Conservation (phyloP, 2,113 vertebrate genomes). For the Fregata magnificens region DNA sequence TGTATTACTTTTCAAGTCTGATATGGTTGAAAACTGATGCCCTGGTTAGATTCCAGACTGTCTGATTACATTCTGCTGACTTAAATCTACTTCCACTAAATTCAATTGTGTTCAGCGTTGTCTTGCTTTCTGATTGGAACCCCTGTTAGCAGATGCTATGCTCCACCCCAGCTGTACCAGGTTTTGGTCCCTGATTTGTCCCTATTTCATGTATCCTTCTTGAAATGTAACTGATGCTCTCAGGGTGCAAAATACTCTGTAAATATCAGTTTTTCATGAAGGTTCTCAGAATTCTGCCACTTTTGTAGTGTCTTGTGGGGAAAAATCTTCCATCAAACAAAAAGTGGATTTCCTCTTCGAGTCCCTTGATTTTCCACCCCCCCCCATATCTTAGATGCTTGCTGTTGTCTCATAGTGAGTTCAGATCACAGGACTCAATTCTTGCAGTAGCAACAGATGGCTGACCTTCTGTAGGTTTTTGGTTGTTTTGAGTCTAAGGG, state of each 20-base stretch:
- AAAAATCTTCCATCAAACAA: background rate
- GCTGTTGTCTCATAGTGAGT: background rate
- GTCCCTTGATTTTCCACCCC: background rate
- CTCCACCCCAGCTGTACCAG: background rate
- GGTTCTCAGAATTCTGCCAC: background rate
- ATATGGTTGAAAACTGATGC: background rate
- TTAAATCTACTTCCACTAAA: background rate
- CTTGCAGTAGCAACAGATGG: background rate
- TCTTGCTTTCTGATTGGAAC: background rate
- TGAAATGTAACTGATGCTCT: background rate
- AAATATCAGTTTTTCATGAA: background rate
- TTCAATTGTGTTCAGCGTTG: background rate
- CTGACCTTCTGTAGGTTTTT: background rate
- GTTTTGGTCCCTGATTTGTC: background rate
- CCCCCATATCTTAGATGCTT: background rate
- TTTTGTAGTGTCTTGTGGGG: background rate
- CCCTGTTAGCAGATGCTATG: background rate
- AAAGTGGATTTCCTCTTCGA: background rate
- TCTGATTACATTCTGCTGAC: conserved; percentile 9
- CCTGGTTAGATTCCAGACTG: background rate
- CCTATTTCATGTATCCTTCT: background rate
- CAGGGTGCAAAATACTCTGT: background rate
- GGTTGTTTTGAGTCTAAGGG: background rate
- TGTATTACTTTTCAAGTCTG: background rate
- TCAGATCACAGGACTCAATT: background rate